These are phyloP conservation scores for Menura novaehollandiae DNA, from an alignment of 2,113 vertebrate genomes.

Conservation along the genomic window DNA sequence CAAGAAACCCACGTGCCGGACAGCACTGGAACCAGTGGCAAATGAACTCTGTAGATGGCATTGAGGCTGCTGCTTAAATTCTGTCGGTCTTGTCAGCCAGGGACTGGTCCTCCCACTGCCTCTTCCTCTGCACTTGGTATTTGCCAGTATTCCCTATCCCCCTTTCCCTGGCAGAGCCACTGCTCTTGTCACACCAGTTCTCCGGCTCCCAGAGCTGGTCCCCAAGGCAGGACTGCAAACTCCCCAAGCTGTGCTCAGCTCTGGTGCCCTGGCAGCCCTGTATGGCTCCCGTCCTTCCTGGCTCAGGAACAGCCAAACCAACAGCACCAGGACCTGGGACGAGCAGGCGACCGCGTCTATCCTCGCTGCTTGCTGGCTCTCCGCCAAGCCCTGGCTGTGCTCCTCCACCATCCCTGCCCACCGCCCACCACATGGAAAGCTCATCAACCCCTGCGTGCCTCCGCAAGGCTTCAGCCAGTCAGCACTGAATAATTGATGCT, in stretches of 20 bases:
- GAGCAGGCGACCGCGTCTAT: rapidly evolving
- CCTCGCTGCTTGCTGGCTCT: rapidly evolving
- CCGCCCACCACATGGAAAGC: rapidly evolving
- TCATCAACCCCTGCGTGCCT: neutral
- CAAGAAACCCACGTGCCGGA: neutral
- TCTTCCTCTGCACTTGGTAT: neutral
- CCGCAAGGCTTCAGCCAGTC: neutral
- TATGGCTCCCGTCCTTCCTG: neutral
- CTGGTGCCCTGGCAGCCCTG: neutral
- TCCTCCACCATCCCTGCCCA: neutral
- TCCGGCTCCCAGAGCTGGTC: neutral
- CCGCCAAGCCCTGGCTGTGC: rapidly evolving
- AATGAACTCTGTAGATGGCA: neutral
- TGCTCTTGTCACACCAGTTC: rapidly evolving
- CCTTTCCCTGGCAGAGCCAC: neutral
- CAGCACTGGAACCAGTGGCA: neutral
- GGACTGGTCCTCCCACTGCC: neutral
- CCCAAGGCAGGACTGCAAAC: neutral
- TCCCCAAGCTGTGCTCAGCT: neutral
- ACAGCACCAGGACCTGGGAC: neutral
- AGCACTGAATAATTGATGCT: constrained; percentile 19
- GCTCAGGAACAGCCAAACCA: neutral
- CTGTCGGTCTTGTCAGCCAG: neutral
- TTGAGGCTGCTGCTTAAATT: neutral
- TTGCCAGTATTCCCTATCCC: neutral